A percentile compares a stretch with the other conserved stretches of the same genome.
Conservation (phyloP, 2,113 vertebrate genomes). For the Prionailurus viverrinus region DNA sequence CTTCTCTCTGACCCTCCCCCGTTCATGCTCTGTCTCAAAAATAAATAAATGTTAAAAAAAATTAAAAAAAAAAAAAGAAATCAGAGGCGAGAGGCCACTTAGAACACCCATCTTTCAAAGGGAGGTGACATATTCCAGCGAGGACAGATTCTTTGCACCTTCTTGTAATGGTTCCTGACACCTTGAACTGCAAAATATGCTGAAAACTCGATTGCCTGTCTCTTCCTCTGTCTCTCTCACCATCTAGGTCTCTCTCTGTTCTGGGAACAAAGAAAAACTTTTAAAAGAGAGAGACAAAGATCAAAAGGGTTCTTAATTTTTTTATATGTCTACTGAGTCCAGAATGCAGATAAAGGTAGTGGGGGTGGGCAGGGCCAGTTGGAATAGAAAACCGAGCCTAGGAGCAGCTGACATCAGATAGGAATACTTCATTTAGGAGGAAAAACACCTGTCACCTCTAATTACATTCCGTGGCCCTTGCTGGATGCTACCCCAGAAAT, state of each 20-base stretch:
- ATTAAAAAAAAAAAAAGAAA: background rate
- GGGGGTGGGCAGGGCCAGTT: rapidly evolving
- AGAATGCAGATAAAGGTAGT: background rate
- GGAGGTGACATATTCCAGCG: background rate
- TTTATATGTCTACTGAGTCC: conserved; percentile 20
- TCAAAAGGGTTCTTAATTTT: conserved; percentile 60
- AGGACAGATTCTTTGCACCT: background rate
- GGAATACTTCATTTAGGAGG: conserved; percentile 10
- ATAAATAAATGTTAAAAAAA: no score
- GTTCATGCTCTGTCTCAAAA: no score
- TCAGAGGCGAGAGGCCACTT: background rate
- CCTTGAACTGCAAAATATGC: background rate
- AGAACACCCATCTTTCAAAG: background rate
- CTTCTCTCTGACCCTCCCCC: no score
- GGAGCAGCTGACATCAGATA: conserved; percentile 34
- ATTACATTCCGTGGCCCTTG: conserved; percentile 35
- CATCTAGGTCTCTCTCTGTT: background rate
- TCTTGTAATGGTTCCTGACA: background rate
- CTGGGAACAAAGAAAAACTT: conserved; percentile 65
- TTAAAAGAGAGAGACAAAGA: conserved; percentile 19
- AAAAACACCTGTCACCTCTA: conserved; percentile 57
- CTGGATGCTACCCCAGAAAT: conserved; percentile 25
- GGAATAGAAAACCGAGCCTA: background rate
- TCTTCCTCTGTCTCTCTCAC: background rate
- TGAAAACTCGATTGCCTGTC: conserved; percentile 18